Evolutionary conservation across 92 coral and sea anemone genomes (phyloP), one percentile per base, ranked within the genome.

Genomic region (Epizoanthus illoricatus): DNA sequence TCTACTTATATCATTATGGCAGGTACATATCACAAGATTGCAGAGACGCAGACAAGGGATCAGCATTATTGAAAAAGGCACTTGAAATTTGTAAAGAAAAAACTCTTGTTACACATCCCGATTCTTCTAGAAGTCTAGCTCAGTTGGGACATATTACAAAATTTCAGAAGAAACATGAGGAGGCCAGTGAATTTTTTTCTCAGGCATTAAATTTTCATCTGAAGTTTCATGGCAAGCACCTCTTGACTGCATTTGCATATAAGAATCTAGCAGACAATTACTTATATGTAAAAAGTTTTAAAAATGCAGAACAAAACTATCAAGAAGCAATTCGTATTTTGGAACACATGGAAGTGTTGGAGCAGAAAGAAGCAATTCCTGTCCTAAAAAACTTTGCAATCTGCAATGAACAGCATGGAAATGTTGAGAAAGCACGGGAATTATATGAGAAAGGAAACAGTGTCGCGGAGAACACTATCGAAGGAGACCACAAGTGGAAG

Each of bases 401-500:
- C 23, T 86, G 89, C 86, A 40, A 16, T 65, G 85, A 81, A 56
- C 20, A 45, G 81, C 70, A 79, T 13, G 23, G 33, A 1, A 54
- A 55, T 3, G 42, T 80, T 39, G 69, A 20, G 60, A 2, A 73
- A 20, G 83, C 89, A 3, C 75, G 89, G 55, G 8, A 28, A 41
- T 63, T 52, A 55, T 80, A 69, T n/a, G 69, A 86, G 60, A 39
- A 52, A 63, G 89, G 89, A 16, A 49, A 73, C 3, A 18, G 21
- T 5, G 12, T 80, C 62, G 85, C 85, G 5, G 85, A 86, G 36
- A 45, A 54, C 55, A 86, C 85, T 33, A 33, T 80, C n/a, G 89
- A 86, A 63, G 89, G 85, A 73, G 72, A 63, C 15, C 85, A 86
- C 68, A 86, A 71, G 69, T 86, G 89, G 89, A 86, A 86, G 62